Evolutionary conservation across 2,797 vertebrate genomes (phyloP).

Genomic region (Hozukius guyotensis): DNA sequence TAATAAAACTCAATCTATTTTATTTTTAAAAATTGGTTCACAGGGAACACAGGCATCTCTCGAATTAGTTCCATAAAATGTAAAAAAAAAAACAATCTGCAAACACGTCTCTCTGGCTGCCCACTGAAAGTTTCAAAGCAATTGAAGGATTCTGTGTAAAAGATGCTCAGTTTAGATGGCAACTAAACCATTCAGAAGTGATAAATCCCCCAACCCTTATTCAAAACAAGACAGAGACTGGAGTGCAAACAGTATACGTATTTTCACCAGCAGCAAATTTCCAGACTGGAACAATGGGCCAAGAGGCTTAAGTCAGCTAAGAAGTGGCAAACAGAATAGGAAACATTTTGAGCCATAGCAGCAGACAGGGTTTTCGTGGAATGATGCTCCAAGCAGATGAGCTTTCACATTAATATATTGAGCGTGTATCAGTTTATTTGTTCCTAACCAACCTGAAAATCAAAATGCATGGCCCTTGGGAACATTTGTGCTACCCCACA

Average conservation of each 20-base stretch:
- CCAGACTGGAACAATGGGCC: constrained; percentile 56
- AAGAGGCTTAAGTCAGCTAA: constrained; percentile 51
- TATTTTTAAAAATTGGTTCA: background rate
- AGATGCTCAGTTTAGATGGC: background rate
- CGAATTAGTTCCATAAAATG: background rate
- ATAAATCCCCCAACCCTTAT: constrained; percentile 54
- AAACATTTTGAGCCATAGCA: constrained; percentile 5
- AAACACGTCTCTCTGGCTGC: background rate
- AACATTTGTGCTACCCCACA: background rate
- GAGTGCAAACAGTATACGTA: constrained; percentile 25
- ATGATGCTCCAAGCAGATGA: background rate
- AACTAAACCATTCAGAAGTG: constrained; percentile 35
- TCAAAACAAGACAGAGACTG: constrained; percentile 42
- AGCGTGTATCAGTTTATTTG: constrained; percentile 24
- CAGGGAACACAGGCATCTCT: background rate
- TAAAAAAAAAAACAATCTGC: background rate
- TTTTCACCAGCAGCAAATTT: constrained; percentile 35
- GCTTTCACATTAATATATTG: background rate
- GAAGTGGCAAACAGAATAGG: constrained; percentile 31
- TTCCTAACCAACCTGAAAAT: constrained; percentile 2
- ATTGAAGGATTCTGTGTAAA: background rate
- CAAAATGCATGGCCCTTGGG: background rate
- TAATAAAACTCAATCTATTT: background rate
- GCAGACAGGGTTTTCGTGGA: constrained; percentile 11
- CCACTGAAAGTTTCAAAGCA: constrained; percentile 15